phyloP scores from a whole-genome alignment of 2,797 vertebrate genomes.

The Lepidocolaptes lacrymiger region DNA sequence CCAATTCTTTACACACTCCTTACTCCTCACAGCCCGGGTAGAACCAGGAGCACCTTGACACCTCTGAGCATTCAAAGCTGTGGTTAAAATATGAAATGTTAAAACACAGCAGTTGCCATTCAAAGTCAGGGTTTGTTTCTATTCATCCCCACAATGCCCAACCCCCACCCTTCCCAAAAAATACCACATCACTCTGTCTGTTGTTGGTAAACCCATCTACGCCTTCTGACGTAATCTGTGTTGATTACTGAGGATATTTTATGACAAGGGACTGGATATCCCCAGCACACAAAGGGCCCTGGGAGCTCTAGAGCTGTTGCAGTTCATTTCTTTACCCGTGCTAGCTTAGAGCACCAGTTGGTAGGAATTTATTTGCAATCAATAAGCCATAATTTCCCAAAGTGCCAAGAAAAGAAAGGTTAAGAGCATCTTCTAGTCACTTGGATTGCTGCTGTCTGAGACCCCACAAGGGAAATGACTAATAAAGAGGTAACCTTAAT shows the following conservation, averaged over 20 bases:
- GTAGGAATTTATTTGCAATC: background rate
- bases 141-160: background rate
- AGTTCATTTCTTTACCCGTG: background rate
- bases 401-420: background rate
- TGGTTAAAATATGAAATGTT: background rate
- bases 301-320: background rate
- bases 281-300: background rate
- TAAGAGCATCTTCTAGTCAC: background rate
- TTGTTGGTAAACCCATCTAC: background rate
- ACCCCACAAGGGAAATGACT: background rate
- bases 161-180: background rate
- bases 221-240: background rate
- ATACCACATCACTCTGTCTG: background rate
- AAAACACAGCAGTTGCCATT: background rate
- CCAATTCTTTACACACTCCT: background rate
- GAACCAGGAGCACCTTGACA: background rate
- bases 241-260: background rate
- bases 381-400: slow-evolving; percentile 11
- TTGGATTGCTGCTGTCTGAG: background rate
- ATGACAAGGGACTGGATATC: background rate
- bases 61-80: background rate
- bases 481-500: slow-evolving; percentile 45
- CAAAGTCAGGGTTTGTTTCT: background rate
- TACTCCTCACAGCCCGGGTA: background rate
- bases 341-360: background rate